These are phyloP conservation scores for Scolopax mira DNA, from an alignment of 2,113 vertebrate species.

Conservation along the genomic window DNA sequence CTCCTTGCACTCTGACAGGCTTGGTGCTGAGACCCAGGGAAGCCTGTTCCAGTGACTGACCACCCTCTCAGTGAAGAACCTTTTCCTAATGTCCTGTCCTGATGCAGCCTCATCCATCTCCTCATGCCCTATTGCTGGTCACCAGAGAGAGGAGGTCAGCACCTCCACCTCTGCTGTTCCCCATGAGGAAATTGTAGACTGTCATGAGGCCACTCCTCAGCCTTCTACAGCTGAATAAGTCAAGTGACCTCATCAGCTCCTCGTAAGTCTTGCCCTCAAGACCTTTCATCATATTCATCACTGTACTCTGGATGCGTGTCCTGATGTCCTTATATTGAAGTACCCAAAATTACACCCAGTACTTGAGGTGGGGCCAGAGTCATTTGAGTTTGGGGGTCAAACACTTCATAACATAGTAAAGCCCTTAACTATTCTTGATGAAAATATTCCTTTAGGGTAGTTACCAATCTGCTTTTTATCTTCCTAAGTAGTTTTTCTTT, in stretches of 20 bases:
- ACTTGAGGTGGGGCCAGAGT: not conserved
- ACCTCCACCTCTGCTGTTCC: fast-evolving
- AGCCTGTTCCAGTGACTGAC: not conserved
- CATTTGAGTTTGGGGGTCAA: not conserved
- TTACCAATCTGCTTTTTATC: not conserved
- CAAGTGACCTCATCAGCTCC: not conserved
- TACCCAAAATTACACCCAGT: not conserved
- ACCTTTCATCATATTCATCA: not conserved
- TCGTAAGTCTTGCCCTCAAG: not conserved
- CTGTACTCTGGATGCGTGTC: not conserved
- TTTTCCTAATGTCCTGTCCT: not conserved
- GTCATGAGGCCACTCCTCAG: not conserved
- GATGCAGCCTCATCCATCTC: not conserved
- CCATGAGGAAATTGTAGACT: not conserved
- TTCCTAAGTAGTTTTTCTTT: not conserved
- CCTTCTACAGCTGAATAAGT: not conserved
- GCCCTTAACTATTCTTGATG: not conserved
- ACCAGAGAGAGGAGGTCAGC: not conserved
- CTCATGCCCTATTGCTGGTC: not conserved
- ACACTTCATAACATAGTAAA: not conserved
- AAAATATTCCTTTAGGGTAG: not conserved
- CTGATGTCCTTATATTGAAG: not conserved
- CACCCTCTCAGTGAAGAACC: not conserved
- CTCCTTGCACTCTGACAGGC: not conserved
- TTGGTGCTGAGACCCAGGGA: not conserved